Base-by-base conservation (phyloP, 2,797 vertebrate species). In the Pangasius macronema region DNA sequence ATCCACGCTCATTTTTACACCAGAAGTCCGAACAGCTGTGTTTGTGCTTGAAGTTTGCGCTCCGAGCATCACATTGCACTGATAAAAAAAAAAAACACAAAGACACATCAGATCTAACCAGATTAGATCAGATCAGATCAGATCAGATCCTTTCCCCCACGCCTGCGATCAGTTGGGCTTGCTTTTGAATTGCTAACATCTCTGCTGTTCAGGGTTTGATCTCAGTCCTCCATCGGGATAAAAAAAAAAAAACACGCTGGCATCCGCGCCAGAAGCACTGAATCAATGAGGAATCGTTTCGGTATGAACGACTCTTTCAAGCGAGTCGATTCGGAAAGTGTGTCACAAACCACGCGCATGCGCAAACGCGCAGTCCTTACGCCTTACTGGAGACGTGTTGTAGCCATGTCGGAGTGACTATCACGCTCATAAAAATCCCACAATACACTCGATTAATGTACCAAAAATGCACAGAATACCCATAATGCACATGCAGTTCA, bases 31-130 rank as follows among this genome's bases (percentile, higher is more conserved):
- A 77, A 59, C 42, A 55, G 46, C 22, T 33, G 39, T 68, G 27
- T 36, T 42, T 61, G 53, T 51, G 59, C 14, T 42, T 68, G 4
- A 87, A 84, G 82, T 87, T 83, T 59, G 9, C 2, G 33, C 73
- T 84, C 70, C 9, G 72, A 77, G 82, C 72, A 84, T 80, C 46
- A 70, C 46, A 51, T 59, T 22, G 3, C 33, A 65, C 16, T n/a
- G 18, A 83, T 4, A 24, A 27, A 59, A 20, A 82, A 42, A 80
- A 3, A 53, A 7, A 49, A 2, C 49, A 83, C 65, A 70, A 73
- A 84, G 36, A 59, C 68, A 59, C 14, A 59, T 59, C 68, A n/a
- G 53, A 84, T 57, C 51, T 9, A n/a, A n/a, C 11, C 80, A 65
- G 59, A 46, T 27, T 13, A 59, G 10, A 7, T 53, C 14, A 18